These are phyloP conservation scores for Hylaeus anthracinus DNA, from an alignment of 1,140 invertebrate species.

Conservation along the genomic window DNA sequence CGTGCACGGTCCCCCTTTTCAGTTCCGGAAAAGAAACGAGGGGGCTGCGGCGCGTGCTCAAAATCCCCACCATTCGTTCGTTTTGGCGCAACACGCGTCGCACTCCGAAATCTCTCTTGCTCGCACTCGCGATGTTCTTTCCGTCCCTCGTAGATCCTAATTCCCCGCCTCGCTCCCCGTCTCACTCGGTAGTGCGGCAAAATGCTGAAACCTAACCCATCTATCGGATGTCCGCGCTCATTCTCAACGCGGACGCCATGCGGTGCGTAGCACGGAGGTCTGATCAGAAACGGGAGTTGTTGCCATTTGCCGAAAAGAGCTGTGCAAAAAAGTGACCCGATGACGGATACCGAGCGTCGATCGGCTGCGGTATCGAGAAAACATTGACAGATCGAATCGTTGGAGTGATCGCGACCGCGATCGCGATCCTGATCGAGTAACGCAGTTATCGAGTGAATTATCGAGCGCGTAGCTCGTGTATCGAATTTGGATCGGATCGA, in stretches of 20 bases:
- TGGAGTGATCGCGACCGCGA: background rate
- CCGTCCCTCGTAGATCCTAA: conserved; percentile 16
- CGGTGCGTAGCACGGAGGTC: conserved; percentile 73
- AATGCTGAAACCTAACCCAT: conserved; percentile 76
- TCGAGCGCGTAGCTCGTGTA: no score
- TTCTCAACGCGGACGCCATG: conserved; percentile 79
- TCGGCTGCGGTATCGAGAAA: background rate
- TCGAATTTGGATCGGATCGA: background rate
- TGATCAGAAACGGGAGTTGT: conserved; percentile 41
- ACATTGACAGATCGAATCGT: background rate
- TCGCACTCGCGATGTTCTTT: background rate
- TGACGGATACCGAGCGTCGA: background rate
- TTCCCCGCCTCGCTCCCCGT: conserved; percentile 30
- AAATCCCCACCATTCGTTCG: conserved; percentile 71
- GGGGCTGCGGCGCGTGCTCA: conserved; percentile 79
- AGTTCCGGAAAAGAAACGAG: conserved; percentile 70
- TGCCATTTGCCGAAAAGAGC: background rate
- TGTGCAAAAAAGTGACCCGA: conserved; percentile 35
- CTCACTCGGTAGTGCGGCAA: conserved; percentile 55
- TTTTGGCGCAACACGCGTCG: conserved; percentile 43
- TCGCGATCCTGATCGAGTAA: background rate
- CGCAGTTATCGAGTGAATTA: background rate
- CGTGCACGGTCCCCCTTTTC: conserved; percentile 68
- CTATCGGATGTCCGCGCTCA: conserved; percentile 77
- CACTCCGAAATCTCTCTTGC: conserved; percentile 7